These are phyloP conservation scores for Maniola jurtina DNA, from an alignment of 1,140 invertebrate species.

Conservation along the genomic window DNA sequence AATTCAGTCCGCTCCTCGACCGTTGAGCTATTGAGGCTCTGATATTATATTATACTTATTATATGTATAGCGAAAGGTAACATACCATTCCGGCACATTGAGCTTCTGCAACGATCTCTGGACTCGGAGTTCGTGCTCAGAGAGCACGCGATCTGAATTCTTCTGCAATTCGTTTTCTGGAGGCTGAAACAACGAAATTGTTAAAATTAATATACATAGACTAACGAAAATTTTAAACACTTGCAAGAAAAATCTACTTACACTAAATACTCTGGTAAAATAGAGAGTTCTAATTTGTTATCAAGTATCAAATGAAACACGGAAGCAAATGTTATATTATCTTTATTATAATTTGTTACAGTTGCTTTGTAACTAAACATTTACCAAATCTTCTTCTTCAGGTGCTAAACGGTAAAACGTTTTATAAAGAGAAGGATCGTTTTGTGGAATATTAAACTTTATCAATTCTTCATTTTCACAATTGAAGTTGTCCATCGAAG, in stretches of 20 bases:
- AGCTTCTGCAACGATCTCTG: constrained; percentile 94
- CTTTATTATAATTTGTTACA: neutral
- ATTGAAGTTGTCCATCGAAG: constrained; percentile 56
- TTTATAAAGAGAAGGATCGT: constrained; percentile 39
- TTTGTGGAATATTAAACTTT: constrained; percentile 29
- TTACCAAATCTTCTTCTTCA: constrained; percentile 51
- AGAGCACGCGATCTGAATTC: constrained; percentile 86
- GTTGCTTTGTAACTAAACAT: constrained; percentile 32
- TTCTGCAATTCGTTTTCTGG: constrained; percentile 96
- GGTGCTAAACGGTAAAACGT: constrained; percentile 58
- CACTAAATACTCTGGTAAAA: neutral
- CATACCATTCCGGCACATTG: constrained; percentile 94
- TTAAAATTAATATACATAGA: constrained; percentile 18
- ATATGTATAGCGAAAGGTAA: constrained; percentile 2
- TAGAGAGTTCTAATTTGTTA: neutral
- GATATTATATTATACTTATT: too few relatives aligned
- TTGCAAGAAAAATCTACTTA: constrained; percentile 16
- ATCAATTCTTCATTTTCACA: constrained; percentile 31
- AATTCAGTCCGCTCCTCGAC: too few relatives aligned
- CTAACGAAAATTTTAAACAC: too few relatives aligned
- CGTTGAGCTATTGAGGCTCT: too few relatives aligned
- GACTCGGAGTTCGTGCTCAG: constrained; percentile 95
- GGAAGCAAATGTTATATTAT: neutral
- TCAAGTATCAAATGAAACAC: neutral
- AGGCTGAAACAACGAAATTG: constrained; percentile 82